Conservation (phyloP, 2,113 vertebrate species). For the Entomyzon cyanotis region DNA sequence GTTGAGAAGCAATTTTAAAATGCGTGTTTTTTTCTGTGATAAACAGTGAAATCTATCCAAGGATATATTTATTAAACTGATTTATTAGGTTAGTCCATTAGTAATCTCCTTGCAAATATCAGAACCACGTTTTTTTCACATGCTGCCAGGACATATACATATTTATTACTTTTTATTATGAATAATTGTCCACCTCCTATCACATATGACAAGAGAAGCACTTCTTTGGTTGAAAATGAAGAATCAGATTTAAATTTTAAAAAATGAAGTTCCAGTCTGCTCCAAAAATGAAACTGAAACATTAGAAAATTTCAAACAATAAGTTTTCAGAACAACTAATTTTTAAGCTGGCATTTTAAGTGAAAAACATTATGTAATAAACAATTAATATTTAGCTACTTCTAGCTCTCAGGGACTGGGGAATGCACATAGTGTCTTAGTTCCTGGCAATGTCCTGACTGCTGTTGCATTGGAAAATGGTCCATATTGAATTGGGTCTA, state of each 20-base stretch:
- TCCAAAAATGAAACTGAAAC: neutral
- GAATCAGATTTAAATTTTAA: neutral
- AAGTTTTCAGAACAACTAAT: rapidly evolving
- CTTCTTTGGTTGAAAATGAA: neutral
- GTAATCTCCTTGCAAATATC: neutral
- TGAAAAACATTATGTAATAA: neutral
- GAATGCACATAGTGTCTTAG: neutral
- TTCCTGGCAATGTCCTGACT: neutral
- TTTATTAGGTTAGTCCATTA: neutral
- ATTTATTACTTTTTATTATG: neutral
- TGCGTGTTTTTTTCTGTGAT: rapidly evolving
- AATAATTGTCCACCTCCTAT: neutral
- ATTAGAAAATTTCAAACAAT: neutral
- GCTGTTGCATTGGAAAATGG: rapidly evolving
- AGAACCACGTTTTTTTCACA: neutral
- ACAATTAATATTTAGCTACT: neutral
- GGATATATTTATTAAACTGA: neutral
- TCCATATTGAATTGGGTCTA: neutral
- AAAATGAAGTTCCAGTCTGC: neutral
- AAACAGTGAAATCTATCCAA: neutral
- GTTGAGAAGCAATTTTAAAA: neutral
- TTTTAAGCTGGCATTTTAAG: neutral
- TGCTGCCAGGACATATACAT: neutral
- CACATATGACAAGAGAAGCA: neutral
- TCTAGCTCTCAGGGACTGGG: neutral